Evolutionary conservation across 2,113 vertebrate genomes (phyloP).

Genomic region (Podarcis raffonei): DNA sequence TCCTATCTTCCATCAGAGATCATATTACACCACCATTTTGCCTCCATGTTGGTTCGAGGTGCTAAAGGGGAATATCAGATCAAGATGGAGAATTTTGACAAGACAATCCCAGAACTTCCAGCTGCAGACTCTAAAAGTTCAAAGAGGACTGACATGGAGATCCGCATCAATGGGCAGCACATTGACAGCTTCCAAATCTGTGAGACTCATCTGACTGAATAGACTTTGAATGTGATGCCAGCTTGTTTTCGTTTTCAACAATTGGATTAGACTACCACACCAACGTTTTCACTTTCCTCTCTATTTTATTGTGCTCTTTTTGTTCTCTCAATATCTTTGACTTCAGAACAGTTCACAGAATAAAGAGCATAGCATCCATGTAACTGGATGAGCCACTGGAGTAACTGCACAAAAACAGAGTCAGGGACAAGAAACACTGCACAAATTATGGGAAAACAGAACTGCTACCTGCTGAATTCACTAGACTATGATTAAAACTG

Average conservation of each 20-base stretch:
- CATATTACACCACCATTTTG: conserved; percentile 84
- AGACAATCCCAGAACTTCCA: conserved; percentile 78
- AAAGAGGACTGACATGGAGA: conserved; percentile 88
- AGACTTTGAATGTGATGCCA: conserved; percentile 48
- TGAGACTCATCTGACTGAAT: conserved; percentile 77
- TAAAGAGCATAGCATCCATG: conserved; percentile 18
- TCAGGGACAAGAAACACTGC: conserved; percentile 34
- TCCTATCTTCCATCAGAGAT: conserved; percentile 95
- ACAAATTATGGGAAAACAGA: conserved; percentile 37
- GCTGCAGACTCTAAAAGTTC: conserved; percentile 77
- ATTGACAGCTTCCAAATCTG: conserved; percentile 80
- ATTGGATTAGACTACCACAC: conserved; percentile 62
- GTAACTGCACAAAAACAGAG: conserved; percentile 36
- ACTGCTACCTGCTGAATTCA: conserved; percentile 54
- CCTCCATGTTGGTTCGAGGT: conserved; percentile 78
- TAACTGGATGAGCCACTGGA: conserved; percentile 37
- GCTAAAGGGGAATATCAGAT: conserved; percentile 85
- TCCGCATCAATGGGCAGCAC: conserved; percentile 88
- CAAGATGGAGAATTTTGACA: conserved; percentile 91
- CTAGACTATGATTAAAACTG: conserved; percentile 30
- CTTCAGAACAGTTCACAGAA: conserved; percentile 22
- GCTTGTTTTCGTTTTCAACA: conserved; percentile 35
- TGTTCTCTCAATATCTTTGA: conserved; percentile 38
- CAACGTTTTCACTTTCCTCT: conserved; percentile 53
- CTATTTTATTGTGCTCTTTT: conserved; percentile 49